Base-by-base conservation (phyloP, 2,888 invertebrate genomes). In the Drosophila diplacantha region DNA sequence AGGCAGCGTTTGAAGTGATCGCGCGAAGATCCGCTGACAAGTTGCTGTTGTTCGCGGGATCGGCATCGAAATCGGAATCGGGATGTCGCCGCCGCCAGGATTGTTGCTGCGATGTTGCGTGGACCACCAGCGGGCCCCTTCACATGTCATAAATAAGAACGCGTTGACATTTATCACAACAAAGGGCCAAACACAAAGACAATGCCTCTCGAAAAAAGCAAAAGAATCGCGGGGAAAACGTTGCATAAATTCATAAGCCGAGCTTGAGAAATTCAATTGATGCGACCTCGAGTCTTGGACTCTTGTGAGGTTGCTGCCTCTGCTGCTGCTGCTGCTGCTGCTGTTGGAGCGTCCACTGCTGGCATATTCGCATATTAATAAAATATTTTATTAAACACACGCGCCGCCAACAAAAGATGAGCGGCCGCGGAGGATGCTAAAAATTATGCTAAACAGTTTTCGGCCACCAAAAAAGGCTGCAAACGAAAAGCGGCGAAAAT, bases 121-220 rank as follows among this genome's bases (percentile, higher is more conserved):
- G 73, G 81, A 81, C 81, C 84, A 81, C 84, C 81, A 69, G 68
- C 72, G 72, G 81, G 66, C 73, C 80, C 78, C 58, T 72, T 78
- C 84, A 77, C 79, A 87, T 87, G 87, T 87, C 88, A 87, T 87
- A 87, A 87, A 87, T 87, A 87, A 87, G 85, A 83, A 85, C 80
- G 85, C 87, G 85, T 87, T 86, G 87, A 87, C 87, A 87, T 87
- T 87, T 87, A 87, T 87, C 88, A 87, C 87, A 87, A 80, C 84
- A 82, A 84, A 82, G 82, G 79, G 81, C 84, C 60, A 26, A 50
- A 47, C 53, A 58, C 59, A 62, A 54, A 65, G 62, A 65, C 54
- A 72, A 71, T 59, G 58, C 43, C 31, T 44, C 59, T 44, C 58
- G 63, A 69, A 47, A 71, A 52, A 50, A 34, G 8, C 18, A 20